These are phyloP conservation scores for Nasonovia ribisnigri DNA, from an alignment of 2,888 invertebrate species.

Conservation along the genomic window DNA sequence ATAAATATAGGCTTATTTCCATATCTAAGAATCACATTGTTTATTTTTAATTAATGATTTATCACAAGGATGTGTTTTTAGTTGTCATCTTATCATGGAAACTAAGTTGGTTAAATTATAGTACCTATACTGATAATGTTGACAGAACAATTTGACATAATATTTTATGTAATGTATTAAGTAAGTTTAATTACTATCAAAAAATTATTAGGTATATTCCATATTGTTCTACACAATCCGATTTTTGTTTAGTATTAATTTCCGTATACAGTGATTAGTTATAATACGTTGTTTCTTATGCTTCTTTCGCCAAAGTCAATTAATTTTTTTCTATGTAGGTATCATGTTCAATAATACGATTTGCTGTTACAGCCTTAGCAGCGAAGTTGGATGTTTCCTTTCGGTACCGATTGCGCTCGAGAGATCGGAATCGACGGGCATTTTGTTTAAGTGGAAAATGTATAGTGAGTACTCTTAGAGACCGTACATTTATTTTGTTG, in stretches of 20 bases:
- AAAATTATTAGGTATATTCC: not conserved
- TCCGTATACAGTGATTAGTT: not conserved
- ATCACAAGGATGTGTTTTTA: too few relatives aligned
- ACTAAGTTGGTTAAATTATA: too few relatives aligned
- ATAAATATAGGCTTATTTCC: too few relatives aligned
- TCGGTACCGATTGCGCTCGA: conserved; percentile 83
- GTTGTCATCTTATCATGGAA: too few relatives aligned
- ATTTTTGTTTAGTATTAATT: not conserved
- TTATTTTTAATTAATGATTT: too few relatives aligned
- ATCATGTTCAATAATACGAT: not conserved
- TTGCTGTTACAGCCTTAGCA: conserved; percentile 75
- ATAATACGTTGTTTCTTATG: not conserved
- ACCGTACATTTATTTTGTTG: not conserved
- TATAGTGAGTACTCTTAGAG: conserved; percentile 73
- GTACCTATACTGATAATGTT: not conserved
- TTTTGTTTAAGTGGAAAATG: conserved; percentile 88
- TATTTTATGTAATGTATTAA: not conserved
- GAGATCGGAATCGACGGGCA: conserved; percentile 75
- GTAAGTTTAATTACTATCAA: not conserved
- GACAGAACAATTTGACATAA: too few relatives aligned
- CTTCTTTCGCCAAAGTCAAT: not conserved
- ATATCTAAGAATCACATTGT: too few relatives aligned
- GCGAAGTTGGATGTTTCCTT: conserved; percentile 88
- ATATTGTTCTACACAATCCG: not conserved
- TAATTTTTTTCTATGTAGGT: not conserved